Evolutionary conservation across 2,113 vertebrate genomes (phyloP).

Genomic region (Actinemys pallida): DNA sequence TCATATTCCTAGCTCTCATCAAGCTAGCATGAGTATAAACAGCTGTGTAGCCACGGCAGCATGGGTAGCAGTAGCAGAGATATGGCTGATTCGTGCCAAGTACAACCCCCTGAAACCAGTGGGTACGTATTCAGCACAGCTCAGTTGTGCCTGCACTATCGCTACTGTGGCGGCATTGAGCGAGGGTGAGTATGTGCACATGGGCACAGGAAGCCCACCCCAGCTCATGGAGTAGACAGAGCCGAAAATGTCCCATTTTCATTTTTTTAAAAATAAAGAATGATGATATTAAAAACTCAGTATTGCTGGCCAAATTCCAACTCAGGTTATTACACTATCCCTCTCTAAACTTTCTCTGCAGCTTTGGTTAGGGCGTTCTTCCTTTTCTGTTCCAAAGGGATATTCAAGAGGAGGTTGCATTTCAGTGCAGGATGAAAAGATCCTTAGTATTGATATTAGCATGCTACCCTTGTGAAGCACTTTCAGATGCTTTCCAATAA

Average conservation of each 20-base stretch:
- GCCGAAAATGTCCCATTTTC: not conserved
- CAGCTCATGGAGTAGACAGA: not conserved
- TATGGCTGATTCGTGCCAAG: not conserved
- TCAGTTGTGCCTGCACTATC: not conserved
- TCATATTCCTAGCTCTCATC: too few species aligned
- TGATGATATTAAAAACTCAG: not conserved
- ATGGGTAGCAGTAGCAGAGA: not conserved
- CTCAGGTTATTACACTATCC: not conserved
- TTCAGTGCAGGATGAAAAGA: not conserved
- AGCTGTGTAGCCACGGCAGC: too few species aligned
- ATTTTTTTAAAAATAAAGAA: not conserved
- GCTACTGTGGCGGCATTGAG: not conserved
- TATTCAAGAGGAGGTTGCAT: not conserved
- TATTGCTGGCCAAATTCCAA: not conserved
- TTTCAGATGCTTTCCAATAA: fast-evolving
- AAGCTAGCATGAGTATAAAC: not conserved
- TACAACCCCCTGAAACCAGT: not conserved
- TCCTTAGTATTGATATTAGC: not conserved
- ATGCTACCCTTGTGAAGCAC: fast-evolving
- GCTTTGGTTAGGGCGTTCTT: fast-evolving
- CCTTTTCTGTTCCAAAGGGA: not conserved
- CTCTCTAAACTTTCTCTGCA: not conserved
- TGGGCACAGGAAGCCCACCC: not conserved
- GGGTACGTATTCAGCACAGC: not conserved
- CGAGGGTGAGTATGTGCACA: not conserved